These are phyloP conservation scores for Lasioglossum albipes DNA, from an alignment of 1,140 invertebrate genomes.

Conservation along the genomic window DNA sequence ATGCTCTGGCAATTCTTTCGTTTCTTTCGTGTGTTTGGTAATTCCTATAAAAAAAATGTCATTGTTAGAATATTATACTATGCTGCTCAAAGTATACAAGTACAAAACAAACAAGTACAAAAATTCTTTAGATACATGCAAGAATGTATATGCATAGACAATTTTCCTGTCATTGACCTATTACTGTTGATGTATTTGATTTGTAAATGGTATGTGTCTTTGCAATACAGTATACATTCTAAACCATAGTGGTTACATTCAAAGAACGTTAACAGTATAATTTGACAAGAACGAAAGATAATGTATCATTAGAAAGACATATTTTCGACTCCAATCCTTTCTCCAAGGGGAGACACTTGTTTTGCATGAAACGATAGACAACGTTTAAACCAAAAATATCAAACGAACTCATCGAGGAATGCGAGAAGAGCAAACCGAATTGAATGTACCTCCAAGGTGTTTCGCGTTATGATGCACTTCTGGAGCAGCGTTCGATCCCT, in stretches of 20 bases:
- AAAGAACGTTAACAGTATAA: background rate
- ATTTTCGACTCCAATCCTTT: background rate
- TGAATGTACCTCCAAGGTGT: conserved; percentile 29
- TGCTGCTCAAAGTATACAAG: too few species aligned
- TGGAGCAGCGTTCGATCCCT: conserved; percentile 21
- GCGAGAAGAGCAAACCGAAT: background rate
- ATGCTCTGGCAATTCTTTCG: conserved; percentile 15
- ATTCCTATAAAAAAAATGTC: conserved; percentile 33
- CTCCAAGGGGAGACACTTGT: background rate
- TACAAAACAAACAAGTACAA: too few species aligned
- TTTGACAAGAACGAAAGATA: too few species aligned
- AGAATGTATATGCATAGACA: background rate
- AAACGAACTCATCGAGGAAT: background rate
- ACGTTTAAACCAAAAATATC: background rate
- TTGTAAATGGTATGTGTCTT: background rate
- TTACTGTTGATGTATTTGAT: background rate
- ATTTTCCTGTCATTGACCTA: background rate
- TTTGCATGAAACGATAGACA: background rate
- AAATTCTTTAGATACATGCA: too few species aligned
- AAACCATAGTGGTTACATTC: background rate
- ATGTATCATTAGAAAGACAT: background rate
- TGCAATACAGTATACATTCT: background rate
- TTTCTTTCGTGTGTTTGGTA: conserved; percentile 13
- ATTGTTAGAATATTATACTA: background rate
- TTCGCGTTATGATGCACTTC: conserved; percentile 26